Evolutionary conservation across 2,888 invertebrate genomes (phyloP).

Genomic region (Apocheima hispidaria): DNA sequence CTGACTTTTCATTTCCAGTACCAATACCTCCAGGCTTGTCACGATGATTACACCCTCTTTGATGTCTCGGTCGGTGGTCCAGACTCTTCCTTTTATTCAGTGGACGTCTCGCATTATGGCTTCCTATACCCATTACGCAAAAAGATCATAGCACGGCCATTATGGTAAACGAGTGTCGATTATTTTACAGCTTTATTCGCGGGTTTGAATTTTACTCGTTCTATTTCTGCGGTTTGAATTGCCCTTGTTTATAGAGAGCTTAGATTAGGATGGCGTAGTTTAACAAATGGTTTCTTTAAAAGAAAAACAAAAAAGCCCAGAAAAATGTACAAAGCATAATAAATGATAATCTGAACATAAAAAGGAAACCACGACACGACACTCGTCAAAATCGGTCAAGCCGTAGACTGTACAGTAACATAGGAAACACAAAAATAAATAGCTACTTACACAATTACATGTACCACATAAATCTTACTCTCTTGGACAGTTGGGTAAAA

Average conservation of each 20-base stretch:
- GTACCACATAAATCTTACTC: too few species aligned
- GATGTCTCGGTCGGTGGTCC: constrained; percentile 81
- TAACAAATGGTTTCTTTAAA: not conserved
- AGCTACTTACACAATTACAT: too few species aligned
- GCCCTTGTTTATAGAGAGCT: constrained; percentile 1
- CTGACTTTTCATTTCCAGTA: constrained; percentile 54
- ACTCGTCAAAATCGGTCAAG: too few species aligned
- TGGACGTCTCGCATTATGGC: constrained; percentile 63
- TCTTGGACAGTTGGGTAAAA: too few species aligned
- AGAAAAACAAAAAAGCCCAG: too few species aligned
- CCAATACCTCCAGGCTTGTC: constrained; percentile 63
- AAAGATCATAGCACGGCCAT: constrained; percentile 62
- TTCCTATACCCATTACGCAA: constrained; percentile 64
- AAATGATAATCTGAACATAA: too few species aligned
- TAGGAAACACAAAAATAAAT: too few species aligned
- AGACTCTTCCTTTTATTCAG: constrained; percentile 69
- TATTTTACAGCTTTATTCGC: constrained; percentile 56
- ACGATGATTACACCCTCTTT: constrained; percentile 76
- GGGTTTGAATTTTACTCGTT: constrained; percentile 45
- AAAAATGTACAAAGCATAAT: too few species aligned
- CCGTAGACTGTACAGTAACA: too few species aligned
- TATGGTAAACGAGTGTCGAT: constrained; percentile 63
- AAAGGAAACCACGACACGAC: too few species aligned
- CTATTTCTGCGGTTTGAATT: constrained; percentile 15
- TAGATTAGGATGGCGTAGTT: not conserved